These are phyloP conservation scores for Acrossocheilus wenchowensis DNA, from an alignment of 2,797 vertebrate species.

Conservation along the genomic window DNA sequence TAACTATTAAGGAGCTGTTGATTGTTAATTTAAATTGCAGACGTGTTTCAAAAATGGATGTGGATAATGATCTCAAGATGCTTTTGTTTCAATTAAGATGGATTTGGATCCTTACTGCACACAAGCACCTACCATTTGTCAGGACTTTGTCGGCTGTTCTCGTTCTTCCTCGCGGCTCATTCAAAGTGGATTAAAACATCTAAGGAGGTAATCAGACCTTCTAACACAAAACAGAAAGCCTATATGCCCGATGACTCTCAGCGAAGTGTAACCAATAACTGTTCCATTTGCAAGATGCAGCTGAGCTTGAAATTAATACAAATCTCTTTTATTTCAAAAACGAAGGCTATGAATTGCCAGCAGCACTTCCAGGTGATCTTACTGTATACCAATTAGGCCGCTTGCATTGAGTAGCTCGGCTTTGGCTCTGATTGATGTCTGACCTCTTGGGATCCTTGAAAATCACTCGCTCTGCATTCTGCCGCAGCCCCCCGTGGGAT, in stretches of 20 bases:
- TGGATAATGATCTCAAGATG: constrained; percentile 33
- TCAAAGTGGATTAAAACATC: constrained; percentile 60
- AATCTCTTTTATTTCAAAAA: constrained; percentile 60
- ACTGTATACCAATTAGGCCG: constrained; percentile 60
- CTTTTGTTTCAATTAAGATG: constrained; percentile 45
- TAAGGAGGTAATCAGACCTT: constrained; percentile 52
- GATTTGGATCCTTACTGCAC: constrained; percentile 10
- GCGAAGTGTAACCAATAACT: constrained; percentile 59
- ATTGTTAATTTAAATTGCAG: constrained; percentile 17
- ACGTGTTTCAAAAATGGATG: constrained; percentile 17
- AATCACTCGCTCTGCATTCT: constrained; percentile 55
- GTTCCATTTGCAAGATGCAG: constrained; percentile 58
- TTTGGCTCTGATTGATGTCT: constrained; percentile 64
- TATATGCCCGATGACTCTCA: constrained; percentile 51
- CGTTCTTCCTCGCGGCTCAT: constrained; percentile 28
- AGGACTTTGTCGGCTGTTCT: constrained; percentile 13
- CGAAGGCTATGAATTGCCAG: constrained; percentile 43
- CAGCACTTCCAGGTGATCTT: constrained; percentile 52
- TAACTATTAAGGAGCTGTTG: constrained; percentile 23
- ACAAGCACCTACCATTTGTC: constrained; percentile 29
- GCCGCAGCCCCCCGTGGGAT: constrained; percentile 52
- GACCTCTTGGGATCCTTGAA: constrained; percentile 59
- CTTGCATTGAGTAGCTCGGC: constrained; percentile 44
- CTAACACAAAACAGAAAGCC: constrained; percentile 50
- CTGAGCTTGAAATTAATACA: constrained; percentile 64